Evolutionary conservation across 2,113 vertebrate species (phyloP), one percentile per base, ranked within the genome.

Genomic region (Cacatua alba): DNA sequence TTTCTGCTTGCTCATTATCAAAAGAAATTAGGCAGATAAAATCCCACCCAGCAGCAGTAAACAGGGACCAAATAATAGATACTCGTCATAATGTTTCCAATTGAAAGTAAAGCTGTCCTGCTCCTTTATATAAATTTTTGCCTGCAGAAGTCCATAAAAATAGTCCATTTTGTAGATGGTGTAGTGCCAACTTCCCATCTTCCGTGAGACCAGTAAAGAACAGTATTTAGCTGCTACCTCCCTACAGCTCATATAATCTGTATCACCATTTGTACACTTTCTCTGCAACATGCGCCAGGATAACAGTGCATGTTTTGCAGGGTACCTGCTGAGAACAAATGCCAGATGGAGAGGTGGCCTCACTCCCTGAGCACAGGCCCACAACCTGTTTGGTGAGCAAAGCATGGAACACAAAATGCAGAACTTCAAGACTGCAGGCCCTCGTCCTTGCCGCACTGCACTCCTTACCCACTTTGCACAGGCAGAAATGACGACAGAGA

Each of bases 41-140:
- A 95, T 86, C 59, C 71, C 57, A 90, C 57, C 43, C 59, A 74
- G 64, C 65, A 81, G 81, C 88, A 87, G 62, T 3, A 3, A 95
- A 69, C 51, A 84, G 41, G 77, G 68, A 88, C 59, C 62, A 76
- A 16, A 72, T 59, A 91, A 60, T 28, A 86, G 39, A 84, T 37
- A 48, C 55, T 83, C 46, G 33, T 71, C 52, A 33, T 37, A 57
- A 69, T 3, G 28, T 55, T 91, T 94, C 75, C 41, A 33, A 24
- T 14, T 1, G 3, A 31, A 86, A 81, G 52, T 0, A 86, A 86
- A 65, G 65, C 82, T 90, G 35, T 53, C 49, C 82, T 95, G 84
- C 26, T 70, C 75, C 74, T 46, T 63, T 95, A 86, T 26, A 72
- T 33, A 75, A 23, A 80, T 37, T 55, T 35, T 39, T 62, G 28